These are phyloP conservation scores for Parochlus steinenii DNA, from an alignment of 2,888 invertebrate genomes.

Conservation along the genomic window DNA sequence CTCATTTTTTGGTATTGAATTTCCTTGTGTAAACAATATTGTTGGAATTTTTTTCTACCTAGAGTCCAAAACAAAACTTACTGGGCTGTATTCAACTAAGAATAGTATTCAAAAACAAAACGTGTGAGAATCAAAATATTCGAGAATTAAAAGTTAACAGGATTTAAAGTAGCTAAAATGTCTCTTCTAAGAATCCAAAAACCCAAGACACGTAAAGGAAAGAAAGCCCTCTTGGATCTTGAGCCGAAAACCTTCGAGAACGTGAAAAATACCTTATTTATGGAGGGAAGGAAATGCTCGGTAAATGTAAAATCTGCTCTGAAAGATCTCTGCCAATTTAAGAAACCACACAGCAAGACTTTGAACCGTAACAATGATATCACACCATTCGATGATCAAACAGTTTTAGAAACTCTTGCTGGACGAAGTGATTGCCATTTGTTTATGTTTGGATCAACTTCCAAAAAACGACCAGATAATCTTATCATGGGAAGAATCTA, in stretches of 20 bases:
- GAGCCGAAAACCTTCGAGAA: conserved; percentile 84
- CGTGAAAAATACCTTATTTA: conserved; percentile 64
- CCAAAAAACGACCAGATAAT: conserved; percentile 90
- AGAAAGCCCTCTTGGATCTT: conserved; percentile 59
- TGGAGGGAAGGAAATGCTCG: conserved; percentile 69
- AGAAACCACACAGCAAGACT: conserved; percentile 68
- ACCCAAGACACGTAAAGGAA: conserved; percentile 76
- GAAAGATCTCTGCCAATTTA: conserved; percentile 74
- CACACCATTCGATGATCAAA: conserved; percentile 81
- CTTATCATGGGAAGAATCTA: conserved; percentile 76
- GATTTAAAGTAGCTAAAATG: too few relatives aligned
- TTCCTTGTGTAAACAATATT: too few relatives aligned
- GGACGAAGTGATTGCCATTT: conserved; percentile 76
- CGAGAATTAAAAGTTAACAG: too few relatives aligned
- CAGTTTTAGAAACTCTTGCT: conserved; percentile 59
- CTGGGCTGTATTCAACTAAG: too few relatives aligned
- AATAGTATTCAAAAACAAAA: too few relatives aligned
- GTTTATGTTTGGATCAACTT: conserved; percentile 81
- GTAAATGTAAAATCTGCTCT: conserved; percentile 51
- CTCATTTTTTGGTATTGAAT: too few relatives aligned
- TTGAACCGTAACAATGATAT: conserved; percentile 71
- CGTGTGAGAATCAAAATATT: too few relatives aligned
- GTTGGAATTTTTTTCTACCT: too few relatives aligned
- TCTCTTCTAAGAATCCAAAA: conserved; percentile 31
- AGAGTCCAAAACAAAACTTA: too few relatives aligned